A percentile compares a stretch with the other conserved stretches of the same genome.
These are phyloP conservation scores for Sphaerolaimus hirsutus DNA, from an alignment of 2,888 invertebrate species.

Conservation along the genomic window DNA sequence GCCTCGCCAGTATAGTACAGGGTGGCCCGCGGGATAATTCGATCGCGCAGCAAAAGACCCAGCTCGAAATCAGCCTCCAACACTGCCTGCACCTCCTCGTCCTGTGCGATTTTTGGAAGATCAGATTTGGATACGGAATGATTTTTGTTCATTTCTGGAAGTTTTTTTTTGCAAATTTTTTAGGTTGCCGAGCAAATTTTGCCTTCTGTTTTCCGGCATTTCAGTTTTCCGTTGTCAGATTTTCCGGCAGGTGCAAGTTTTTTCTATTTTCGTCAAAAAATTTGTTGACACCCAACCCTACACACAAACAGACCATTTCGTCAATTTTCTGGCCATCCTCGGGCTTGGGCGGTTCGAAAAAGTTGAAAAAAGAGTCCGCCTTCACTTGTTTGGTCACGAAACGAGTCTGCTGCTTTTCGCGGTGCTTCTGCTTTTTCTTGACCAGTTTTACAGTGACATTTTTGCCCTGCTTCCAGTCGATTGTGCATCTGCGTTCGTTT, in stretches of 20 bases:
- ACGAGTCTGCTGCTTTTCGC: constrained; percentile 63
- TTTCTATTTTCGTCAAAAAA: too few species aligned
- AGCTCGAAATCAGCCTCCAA: constrained; percentile 88
- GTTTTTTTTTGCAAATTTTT: too few species aligned
- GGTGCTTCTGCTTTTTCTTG: constrained; percentile 94
- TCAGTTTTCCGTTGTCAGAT: too few species aligned
- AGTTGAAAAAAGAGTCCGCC: constrained; percentile 96
- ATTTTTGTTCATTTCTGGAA: too few species aligned
- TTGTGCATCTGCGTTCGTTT: constrained; percentile 72
- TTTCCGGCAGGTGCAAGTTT: too few species aligned
- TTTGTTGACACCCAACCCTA: too few species aligned
- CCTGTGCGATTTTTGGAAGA: too few species aligned
- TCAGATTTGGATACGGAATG: too few species aligned
- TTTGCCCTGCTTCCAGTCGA: constrained; percentile 91
- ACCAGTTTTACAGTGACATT: constrained; percentile 86
- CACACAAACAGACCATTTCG: too few species aligned
- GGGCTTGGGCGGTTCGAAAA: constrained; percentile 84
- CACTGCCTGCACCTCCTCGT: constrained; percentile 56
- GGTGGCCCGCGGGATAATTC: constrained; percentile 84
- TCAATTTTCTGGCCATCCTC: too few species aligned
- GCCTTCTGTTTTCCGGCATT: too few species aligned
- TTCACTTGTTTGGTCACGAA: constrained; percentile 78
- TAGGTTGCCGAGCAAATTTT: too few species aligned
- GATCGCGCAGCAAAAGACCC: constrained; percentile 86
- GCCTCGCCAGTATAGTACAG: constrained; percentile 65